phyloP scores from a whole-genome alignment of 2,888 invertebrate species.

The Cyclophora punctaria region DNA sequence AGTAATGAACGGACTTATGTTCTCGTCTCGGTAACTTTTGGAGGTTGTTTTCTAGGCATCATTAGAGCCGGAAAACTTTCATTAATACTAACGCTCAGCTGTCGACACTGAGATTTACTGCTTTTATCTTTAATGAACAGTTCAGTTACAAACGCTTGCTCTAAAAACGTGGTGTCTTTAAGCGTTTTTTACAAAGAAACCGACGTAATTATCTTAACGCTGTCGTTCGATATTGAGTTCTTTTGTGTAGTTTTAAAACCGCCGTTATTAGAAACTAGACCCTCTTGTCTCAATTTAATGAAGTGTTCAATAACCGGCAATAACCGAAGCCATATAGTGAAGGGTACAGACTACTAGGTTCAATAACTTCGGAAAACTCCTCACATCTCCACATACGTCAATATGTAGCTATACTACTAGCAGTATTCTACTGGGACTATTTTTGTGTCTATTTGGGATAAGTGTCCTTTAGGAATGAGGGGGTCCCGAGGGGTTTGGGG shows the following conservation, averaged over 20 bases:
- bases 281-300: too few relatives aligned
- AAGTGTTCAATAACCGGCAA: too few relatives aligned
- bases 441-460: conserved; percentile 23
- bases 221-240: too few relatives aligned
- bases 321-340: too few relatives aligned
- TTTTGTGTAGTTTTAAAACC: too few relatives aligned
- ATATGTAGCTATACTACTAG: too few relatives aligned
- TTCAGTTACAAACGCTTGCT: conserved; percentile 20
- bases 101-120: conserved; percentile 17
- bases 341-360: too few relatives aligned
- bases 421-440: conserved; percentile 10
- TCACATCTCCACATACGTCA: too few relatives aligned
- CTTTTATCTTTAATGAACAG: conserved; percentile 40
- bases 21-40: not conserved
- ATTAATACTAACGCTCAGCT: conserved; percentile 20
- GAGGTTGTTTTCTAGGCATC: conserved; percentile 17
- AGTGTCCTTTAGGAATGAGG: conserved; percentile 20
- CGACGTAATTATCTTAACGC: not conserved
- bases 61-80: conserved; percentile 13
- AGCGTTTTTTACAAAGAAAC: not conserved
- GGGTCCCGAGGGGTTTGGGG: conserved; percentile 21
- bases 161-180: not conserved
- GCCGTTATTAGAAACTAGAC: too few relatives aligned
- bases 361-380: too few relatives aligned
- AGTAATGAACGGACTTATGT: too few relatives aligned